phyloP scores from a whole-genome alignment of 1,140 invertebrate genomes.

The Hypsibius dujardini region DNA sequence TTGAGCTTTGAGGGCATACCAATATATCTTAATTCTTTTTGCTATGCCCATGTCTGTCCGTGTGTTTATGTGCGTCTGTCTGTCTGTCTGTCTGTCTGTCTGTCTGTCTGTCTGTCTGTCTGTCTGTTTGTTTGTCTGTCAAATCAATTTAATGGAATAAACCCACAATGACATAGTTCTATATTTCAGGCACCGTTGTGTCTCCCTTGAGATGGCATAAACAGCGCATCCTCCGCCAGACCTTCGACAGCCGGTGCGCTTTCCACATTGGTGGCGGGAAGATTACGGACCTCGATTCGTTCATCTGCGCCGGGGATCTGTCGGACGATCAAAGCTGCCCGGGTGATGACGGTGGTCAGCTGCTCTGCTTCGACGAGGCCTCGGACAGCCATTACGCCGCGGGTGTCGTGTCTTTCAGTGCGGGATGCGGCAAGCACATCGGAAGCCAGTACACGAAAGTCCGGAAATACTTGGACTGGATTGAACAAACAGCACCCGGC shows the following conservation, averaged over 20 bases:
- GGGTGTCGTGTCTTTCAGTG: slow-evolving; percentile 1
- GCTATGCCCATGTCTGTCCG: too few species aligned
- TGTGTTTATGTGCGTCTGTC: too few species aligned
- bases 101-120: too few species aligned
- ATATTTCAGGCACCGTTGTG: background rate
- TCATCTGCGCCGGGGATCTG: slow-evolving; percentile 11
- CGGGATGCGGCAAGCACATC: slow-evolving; percentile 10
- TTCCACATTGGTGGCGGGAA: background rate
- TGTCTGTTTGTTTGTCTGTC: too few species aligned
- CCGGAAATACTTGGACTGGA: background rate
- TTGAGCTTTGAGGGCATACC: too few species aligned
- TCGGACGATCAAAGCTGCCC: background rate
- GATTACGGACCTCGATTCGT: background rate
- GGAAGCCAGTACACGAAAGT: slow-evolving; percentile 15
- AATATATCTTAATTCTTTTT: too few species aligned
- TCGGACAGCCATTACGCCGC: slow-evolving; percentile 4
- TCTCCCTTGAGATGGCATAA: background rate
- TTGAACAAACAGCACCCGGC: background rate
- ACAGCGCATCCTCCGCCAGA: background rate
- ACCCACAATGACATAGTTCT: too few species aligned
- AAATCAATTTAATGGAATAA: too few species aligned
- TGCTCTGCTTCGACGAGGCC: background rate
- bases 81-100: too few species aligned
- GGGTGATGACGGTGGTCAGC: slow-evolving; percentile 2
- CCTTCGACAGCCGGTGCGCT: slow-evolving; percentile 11